Evolutionary conservation across 2,888 invertebrate species (phyloP).

Genomic region (Pachymerium ferrugineum): DNA sequence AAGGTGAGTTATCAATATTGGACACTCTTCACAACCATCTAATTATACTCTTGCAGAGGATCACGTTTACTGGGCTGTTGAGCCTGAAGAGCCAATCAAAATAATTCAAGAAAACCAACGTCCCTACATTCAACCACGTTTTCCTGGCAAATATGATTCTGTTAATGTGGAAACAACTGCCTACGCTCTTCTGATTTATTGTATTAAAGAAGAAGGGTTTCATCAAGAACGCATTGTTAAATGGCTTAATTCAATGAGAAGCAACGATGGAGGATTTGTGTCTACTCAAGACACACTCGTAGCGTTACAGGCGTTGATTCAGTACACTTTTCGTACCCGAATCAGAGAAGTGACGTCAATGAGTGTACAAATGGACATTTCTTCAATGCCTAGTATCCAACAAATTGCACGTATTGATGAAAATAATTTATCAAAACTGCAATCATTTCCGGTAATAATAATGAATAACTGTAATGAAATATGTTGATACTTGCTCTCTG

Average conservation of each 20-base stretch:
- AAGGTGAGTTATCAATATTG: conserved; percentile 39
- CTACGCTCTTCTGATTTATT: conserved; percentile 53
- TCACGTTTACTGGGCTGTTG: conserved; percentile 40
- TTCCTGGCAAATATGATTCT: conserved; percentile 50
- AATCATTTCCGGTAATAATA: conserved; percentile 41
- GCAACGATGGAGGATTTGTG: conserved; percentile 48
- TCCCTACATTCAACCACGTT: conserved; percentile 48
- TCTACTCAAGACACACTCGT: conserved; percentile 52
- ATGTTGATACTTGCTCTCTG: neutral
- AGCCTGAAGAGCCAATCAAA: conserved; percentile 37
- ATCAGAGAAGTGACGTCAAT: conserved; percentile 49
- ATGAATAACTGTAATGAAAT: neutral
- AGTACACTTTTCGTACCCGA: conserved; percentile 49
- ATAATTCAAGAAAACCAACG: conserved; percentile 48
- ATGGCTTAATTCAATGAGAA: conserved; percentile 50
- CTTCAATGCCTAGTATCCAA: conserved; percentile 41
- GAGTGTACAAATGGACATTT: conserved; percentile 45
- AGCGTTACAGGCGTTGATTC: conserved; percentile 53
- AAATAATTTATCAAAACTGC: conserved; percentile 40
- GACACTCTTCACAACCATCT: neutral
- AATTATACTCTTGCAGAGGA: conserved; percentile 33
- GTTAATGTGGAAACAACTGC: conserved; percentile 54
- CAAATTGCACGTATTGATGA: conserved; percentile 42
- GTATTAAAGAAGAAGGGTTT: conserved; percentile 47
- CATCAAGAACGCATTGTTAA: conserved; percentile 47